Evolutionary conservation across 2,797 vertebrate genomes (phyloP).

Genomic region (Alfaro cultratus): DNA sequence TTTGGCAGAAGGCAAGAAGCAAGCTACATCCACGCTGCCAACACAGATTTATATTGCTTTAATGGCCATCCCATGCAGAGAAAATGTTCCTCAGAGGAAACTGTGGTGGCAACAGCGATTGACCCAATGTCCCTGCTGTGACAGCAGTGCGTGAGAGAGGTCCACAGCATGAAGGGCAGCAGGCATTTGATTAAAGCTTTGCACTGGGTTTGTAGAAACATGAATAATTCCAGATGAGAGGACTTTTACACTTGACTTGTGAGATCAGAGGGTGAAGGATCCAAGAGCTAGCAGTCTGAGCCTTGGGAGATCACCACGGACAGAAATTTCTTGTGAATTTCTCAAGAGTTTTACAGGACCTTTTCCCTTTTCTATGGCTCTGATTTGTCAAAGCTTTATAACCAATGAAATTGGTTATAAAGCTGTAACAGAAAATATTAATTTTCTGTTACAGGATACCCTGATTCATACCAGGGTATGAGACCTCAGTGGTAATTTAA

Average conservation of each 20-base stretch:
- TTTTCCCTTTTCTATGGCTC: slow-evolving; percentile 12
- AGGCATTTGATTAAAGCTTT: slow-evolving; percentile 70
- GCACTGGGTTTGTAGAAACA: slow-evolving; percentile 54
- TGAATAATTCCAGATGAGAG: slow-evolving; percentile 71
- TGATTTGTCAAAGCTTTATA: slow-evolving; percentile 35
- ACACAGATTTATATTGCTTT: slow-evolving; percentile 59
- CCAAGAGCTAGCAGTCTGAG: slow-evolving; percentile 30
- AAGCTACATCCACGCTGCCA: slow-evolving; percentile 47
- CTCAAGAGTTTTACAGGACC: slow-evolving; percentile 29
- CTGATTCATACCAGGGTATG: slow-evolving; percentile 2
- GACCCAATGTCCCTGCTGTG: slow-evolving; percentile 61
- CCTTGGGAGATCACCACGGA: slow-evolving; percentile 28
- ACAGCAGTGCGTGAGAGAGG: slow-evolving; percentile 52
- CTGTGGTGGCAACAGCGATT: slow-evolving; percentile 59
- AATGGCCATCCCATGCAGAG: slow-evolving; percentile 51
- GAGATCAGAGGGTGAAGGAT: slow-evolving; percentile 43
- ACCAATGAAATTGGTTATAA: too few relatives aligned
- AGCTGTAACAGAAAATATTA: too few relatives aligned
- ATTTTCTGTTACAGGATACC: too few relatives aligned
- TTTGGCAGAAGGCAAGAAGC: slow-evolving; percentile 49
- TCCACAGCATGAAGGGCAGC: slow-evolving; percentile 48
- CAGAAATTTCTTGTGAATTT: slow-evolving; percentile 39
- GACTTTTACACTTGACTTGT: slow-evolving; percentile 51
- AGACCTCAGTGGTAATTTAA: neutral
- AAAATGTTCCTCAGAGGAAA: slow-evolving; percentile 60